These are phyloP conservation scores for Laticauda colubrina DNA, from an alignment of 2,113 vertebrate genomes.

Conservation along the genomic window DNA sequence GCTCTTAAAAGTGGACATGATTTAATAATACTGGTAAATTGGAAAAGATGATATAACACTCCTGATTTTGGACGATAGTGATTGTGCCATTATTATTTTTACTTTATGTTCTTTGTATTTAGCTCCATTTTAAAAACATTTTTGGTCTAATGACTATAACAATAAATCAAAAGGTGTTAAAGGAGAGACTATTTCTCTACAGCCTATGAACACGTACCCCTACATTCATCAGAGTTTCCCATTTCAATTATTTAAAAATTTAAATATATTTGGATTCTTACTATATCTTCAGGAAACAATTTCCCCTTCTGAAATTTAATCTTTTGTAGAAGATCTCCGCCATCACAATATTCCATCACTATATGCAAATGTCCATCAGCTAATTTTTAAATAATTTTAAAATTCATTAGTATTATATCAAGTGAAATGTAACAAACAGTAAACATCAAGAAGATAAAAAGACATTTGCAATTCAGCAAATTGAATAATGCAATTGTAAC, in stretches of 20 bases:
- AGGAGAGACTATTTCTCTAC: neutral
- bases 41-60: neutral
- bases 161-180: neutral
- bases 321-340: constrained; percentile 86
- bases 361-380: constrained; percentile 84
- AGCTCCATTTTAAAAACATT: neutral
- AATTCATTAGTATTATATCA: constrained; percentile 35
- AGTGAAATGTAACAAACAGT: accelerated
- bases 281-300: constrained; percentile 78
- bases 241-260: neutral
- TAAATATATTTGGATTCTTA: constrained; percentile 60
- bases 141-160: neutral
- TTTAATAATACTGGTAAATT: neutral
- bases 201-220: neutral
- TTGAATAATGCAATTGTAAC: neutral
- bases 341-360: constrained; percentile 91
- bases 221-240: neutral
- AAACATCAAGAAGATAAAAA: neutral
- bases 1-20: neutral
- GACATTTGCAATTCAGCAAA: neutral
- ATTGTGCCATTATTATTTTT: too few species aligned
- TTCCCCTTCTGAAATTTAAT: constrained; percentile 78
- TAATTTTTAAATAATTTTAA: constrained; percentile 58
- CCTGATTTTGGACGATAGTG: neutral
- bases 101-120: neutral